Evolutionary conservation across 2,888 invertebrate species (phyloP).

Genomic region (Stenurella melanura): DNA sequence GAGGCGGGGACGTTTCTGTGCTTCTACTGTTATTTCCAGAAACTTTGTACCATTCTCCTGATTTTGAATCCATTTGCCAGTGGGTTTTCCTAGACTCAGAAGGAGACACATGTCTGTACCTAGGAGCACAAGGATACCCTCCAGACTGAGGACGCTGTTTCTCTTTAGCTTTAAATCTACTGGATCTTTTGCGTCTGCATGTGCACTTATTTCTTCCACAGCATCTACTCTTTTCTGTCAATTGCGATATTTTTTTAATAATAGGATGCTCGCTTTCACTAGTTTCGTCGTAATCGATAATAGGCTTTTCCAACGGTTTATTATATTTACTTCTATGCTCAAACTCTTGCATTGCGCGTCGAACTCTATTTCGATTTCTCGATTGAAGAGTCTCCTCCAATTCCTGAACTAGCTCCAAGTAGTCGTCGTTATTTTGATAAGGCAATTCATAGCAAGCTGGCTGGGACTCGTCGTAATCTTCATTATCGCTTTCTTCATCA

Average conservation of each 20-base stretch:
- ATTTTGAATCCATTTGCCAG: conserved; percentile 64
- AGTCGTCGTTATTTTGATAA: conserved; percentile 70
- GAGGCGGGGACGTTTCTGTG: conserved; percentile 3
- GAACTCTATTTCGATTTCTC: conserved; percentile 68
- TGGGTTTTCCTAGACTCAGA: conserved; percentile 39
- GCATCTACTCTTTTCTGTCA: conserved; percentile 45
- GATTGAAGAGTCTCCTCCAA: conserved; percentile 69
- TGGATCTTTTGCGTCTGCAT: not conserved
- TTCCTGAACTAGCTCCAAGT: conserved; percentile 68
- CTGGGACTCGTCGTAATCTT: conserved; percentile 53
- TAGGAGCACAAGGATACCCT: not conserved
- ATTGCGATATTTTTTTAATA: conserved; percentile 56
- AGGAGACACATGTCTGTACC: not conserved
- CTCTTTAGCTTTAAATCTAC: not conserved
- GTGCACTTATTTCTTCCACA: conserved; percentile 29
- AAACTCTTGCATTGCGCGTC: conserved; percentile 69
- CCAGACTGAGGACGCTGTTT: not conserved
- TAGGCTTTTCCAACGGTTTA: conserved; percentile 67
- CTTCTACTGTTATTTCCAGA: conserved; percentile 26
- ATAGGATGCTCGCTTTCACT: conserved; percentile 63
- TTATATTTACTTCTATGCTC: conserved; percentile 69
- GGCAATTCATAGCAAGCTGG: conserved; percentile 62
- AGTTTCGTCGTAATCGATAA: conserved; percentile 59
- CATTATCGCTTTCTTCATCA: conserved; percentile 54
- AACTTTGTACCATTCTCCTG: conserved; percentile 66